Conservation (phyloP, 2,113 vertebrate genomes). For the Rallus limicola region DNA sequence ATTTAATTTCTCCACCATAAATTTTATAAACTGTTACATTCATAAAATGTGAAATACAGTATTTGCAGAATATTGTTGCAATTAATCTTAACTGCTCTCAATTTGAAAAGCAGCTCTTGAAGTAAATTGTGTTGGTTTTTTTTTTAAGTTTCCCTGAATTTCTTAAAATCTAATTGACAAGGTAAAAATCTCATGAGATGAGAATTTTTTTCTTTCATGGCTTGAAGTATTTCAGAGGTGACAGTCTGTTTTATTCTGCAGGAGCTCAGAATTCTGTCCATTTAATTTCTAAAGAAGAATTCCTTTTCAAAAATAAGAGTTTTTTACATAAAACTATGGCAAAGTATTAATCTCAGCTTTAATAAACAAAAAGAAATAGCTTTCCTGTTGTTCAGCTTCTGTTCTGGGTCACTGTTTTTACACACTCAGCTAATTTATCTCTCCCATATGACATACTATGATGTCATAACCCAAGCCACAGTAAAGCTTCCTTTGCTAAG, state of each 20-base stretch:
- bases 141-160: background rate
- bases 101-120: background rate
- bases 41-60: background rate
- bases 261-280: background rate
- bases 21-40: background rate
- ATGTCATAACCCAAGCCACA: background rate
- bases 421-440: background rate
- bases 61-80: background rate
- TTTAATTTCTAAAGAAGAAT: background rate
- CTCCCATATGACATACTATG: background rate
- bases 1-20: background rate
- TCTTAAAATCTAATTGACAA: background rate
- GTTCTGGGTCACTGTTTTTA: background rate
- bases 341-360: background rate
- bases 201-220: background rate
- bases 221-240: background rate
- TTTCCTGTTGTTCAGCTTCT: background rate
- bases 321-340: background rate
- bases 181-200: background rate
- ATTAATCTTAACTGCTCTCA: background rate
- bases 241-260: background rate
- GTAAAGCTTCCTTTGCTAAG: background rate
- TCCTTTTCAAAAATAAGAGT: rapidly evolving
- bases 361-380: background rate
- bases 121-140: background rate